phyloP scores from a whole-genome alignment of 2,888 invertebrate species.

The Barypeithes pellucidus region DNA sequence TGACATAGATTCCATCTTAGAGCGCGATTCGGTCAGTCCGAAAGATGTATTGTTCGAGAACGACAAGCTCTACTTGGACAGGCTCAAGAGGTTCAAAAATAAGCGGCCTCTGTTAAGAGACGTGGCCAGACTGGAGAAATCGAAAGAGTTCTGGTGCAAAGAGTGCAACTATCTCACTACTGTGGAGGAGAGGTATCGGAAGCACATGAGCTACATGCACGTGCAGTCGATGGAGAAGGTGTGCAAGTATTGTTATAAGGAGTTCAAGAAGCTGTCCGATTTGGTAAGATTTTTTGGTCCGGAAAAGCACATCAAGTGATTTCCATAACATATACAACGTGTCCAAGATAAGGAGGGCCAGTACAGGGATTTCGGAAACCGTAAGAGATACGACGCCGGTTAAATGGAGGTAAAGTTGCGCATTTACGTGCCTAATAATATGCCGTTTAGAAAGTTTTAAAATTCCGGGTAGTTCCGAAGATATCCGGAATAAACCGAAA shows the following conservation, averaged over 20 bases:
- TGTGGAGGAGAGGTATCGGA: constrained; percentile 32
- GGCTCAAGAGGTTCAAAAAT: constrained; percentile 15
- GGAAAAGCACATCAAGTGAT: too few relatives aligned
- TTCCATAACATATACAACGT: too few relatives aligned
- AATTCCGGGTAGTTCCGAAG: too few relatives aligned
- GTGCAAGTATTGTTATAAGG: constrained; percentile 76
- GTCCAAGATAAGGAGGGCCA: too few relatives aligned
- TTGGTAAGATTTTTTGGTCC: constrained; percentile 69
- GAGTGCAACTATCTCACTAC: constrained; percentile 28
- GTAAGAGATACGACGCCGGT: too few relatives aligned
- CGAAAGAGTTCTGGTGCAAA: constrained; percentile 23
- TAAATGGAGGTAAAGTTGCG: too few relatives aligned
- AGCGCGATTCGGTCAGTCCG: too few relatives aligned
- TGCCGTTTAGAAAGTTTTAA: too few relatives aligned
- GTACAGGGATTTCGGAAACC: too few relatives aligned
- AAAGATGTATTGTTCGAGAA: background rate
- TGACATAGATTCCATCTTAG: background rate
- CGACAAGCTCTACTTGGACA: background rate
- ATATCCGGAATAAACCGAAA: too few relatives aligned
- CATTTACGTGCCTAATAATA: too few relatives aligned
- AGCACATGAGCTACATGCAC: constrained; percentile 26
- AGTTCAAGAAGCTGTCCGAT: constrained; percentile 81
- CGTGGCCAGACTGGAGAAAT: constrained; percentile 10
- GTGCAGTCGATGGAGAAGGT: constrained; percentile 63
- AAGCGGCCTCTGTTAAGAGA: constrained; percentile 19